Percentiles rank a stretch among this genome's conserved stretches.
phyloP scores from a whole-genome alignment of 2,113 vertebrate species.

The Leucosticte australis region DNA sequence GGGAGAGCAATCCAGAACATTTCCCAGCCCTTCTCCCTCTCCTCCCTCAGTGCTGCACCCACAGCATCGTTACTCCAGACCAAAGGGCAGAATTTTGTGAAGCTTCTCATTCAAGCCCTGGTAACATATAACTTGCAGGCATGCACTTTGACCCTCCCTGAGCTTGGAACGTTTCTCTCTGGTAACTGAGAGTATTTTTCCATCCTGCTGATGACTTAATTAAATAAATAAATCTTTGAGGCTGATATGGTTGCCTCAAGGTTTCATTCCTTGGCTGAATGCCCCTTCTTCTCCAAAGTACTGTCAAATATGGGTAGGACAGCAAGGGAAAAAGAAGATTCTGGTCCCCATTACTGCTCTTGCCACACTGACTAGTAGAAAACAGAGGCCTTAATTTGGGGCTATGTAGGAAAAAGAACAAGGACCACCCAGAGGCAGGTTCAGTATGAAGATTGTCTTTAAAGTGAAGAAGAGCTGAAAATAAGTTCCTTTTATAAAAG shows the following conservation, averaged over 20 bases:
- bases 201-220: constrained; percentile 10
- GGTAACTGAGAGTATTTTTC: constrained; percentile 36
- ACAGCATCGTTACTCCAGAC: background rate
- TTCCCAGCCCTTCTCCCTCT: background rate
- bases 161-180: background rate
- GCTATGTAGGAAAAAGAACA: background rate
- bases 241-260: background rate
- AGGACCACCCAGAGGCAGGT: background rate
- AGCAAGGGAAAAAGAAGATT: background rate
- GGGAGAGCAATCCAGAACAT: background rate
- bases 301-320: background rate
- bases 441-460: background rate
- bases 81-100: constrained; percentile 24
- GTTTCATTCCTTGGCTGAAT: constrained; percentile 39
- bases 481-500: background rate
- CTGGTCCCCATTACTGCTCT: background rate
- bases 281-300: background rate
- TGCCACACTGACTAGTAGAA: background rate
- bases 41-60: background rate
- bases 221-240: constrained; percentile 46
- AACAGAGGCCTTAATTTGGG: background rate
- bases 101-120: background rate
- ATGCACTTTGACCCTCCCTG: background rate
- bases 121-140: constrained; percentile 21
- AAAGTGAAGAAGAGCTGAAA: background rate